Evolutionary conservation across 2,113 vertebrate species (phyloP), one percentile per base, ranked within the genome.

Genomic region (Miniopterus natalensis): DNA sequence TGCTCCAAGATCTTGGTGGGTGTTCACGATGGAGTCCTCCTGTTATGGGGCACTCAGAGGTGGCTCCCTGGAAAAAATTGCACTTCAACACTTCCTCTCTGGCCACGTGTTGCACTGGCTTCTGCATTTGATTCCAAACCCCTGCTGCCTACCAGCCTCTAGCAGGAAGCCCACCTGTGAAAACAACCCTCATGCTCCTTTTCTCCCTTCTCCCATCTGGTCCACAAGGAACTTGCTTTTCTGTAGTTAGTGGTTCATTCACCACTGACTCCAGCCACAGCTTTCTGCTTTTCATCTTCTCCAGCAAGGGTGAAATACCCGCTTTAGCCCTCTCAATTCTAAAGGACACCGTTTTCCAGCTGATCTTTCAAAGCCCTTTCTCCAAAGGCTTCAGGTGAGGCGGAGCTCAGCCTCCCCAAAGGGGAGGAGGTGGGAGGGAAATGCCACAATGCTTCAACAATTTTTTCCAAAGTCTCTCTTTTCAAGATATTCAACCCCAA

Each of bases 381-480:
- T 74, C 42, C 0, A 0, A 3, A 84, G 27, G 36, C 40, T 66
- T 23, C 20, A 51, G 59, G 2, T 5, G 0, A 80, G 45, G 21
- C 74, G 27, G 9, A n/a, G 17, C 49, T 42, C 49, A 61, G 6
- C 45, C 29, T 73, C 21, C 49, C 20, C 36, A 47, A 40, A 10
- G 3, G 20, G 17, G 17, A 83, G 57, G 12, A 40, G 23, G 49
- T 31, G 3, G 12, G 3, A 65, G 31, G 15, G 23, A 74, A 73
- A 86, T 8, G 12, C 6, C 61, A 53, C 57, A 36, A 51, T 57
- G 12, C 40, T 21, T 45, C 15, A 51, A 31, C 57, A 17, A 8
- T 61, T 68, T 90, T 85, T 93, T 27, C 49, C n/a, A 11, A 51
- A 71, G 18, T 93, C 53, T 84, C 20, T 61, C 40, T 88, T 78